phyloP scores from a whole-genome alignment of 2,797 vertebrate genomes.

The Menidia menidia region DNA sequence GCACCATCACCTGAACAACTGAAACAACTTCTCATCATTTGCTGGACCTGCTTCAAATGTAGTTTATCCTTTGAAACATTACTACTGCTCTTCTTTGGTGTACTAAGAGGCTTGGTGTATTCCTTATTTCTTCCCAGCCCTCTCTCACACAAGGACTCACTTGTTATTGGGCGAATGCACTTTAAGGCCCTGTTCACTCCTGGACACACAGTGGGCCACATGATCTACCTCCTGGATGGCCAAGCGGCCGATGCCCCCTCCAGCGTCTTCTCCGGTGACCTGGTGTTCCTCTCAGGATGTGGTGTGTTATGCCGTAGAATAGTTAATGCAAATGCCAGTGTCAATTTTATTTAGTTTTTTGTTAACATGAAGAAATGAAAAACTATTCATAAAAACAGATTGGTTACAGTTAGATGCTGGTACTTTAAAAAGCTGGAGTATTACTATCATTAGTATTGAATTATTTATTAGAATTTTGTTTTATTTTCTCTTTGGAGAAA shows the following conservation, averaged over 20 bases:
- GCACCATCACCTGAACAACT: no score
- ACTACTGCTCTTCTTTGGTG: background rate
- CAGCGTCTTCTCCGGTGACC: slow-evolving; percentile 96
- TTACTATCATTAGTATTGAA: no score
- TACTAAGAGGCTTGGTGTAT: background rate
- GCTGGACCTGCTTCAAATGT: no score
- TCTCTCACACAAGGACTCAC: slow-evolving; percentile 88
- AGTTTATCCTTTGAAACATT: background rate
- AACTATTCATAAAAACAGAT: background rate
- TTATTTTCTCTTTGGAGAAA: no score
- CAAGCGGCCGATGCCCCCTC: slow-evolving; percentile 83
- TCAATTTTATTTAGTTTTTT: background rate
- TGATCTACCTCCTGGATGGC: slow-evolving; percentile 93
- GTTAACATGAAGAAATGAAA: no score
- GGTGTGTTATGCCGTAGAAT: slow-evolving; percentile 80
- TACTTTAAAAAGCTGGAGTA: background rate
- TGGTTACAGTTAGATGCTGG: background rate
- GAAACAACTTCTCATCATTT: background rate
- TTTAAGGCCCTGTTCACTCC: slow-evolving; percentile 93
- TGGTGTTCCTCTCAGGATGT: slow-evolving; percentile 96
- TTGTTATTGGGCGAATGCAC: slow-evolving; percentile 88
- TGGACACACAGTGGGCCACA: slow-evolving; percentile 96
- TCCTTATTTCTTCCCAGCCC: slow-evolving; percentile 76
- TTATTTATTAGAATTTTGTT: no score
- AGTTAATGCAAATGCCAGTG: background rate